Base-by-base conservation (phyloP, 2,113 vertebrate species). In the Ptyas mucosa region DNA sequence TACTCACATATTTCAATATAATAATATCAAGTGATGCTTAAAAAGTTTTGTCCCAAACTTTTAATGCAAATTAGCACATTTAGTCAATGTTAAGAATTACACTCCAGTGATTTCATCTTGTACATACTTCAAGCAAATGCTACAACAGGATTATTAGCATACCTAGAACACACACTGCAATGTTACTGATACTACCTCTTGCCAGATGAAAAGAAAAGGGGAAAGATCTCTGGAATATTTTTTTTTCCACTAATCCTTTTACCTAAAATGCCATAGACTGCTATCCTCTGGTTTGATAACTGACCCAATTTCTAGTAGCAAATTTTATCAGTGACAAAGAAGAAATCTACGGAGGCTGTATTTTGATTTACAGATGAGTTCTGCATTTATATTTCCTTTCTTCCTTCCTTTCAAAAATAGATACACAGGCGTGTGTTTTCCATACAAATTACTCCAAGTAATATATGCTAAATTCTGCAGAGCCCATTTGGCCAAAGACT, bases 401-500 rank as follows among this genome's bases (percentile, higher is more conserved):
- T 64, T 88, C 3, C 93, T 92, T 91, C 87, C 29, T 95, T 95
- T 15, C 94, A 43, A 94, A 46, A 96, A 89, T 91, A 90, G 94
- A 93, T 24, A 85, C 81, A 93, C 53, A 54, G 51, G 95, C 51
- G 75, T 94, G 92, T 90, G 92, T 91, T 97, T 97, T 96, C 89
- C 94, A 93, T 75, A 95, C 57, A 95, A 97, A 97, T 91, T 9
- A 21, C 94, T 97, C 93, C 46, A 9, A 96, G 88, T 96, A 97
- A 97, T 96, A 23, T 93, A 96, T 95, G 94, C 94, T 88, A 88
- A 90, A 86, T 95, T 97, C 96, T 95, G 88, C 95, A 96, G 94
- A 96, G 94, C 97, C 95, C 96, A 97, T 97, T 97, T 96, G 97
- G 97, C 95, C 95, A 95, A 94, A 97, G 95, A 97, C 96, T 97